These are phyloP conservation scores for Tricholaema leucomelas DNA, from an alignment of 2,113 vertebrate species.

Conservation along the genomic window DNA sequence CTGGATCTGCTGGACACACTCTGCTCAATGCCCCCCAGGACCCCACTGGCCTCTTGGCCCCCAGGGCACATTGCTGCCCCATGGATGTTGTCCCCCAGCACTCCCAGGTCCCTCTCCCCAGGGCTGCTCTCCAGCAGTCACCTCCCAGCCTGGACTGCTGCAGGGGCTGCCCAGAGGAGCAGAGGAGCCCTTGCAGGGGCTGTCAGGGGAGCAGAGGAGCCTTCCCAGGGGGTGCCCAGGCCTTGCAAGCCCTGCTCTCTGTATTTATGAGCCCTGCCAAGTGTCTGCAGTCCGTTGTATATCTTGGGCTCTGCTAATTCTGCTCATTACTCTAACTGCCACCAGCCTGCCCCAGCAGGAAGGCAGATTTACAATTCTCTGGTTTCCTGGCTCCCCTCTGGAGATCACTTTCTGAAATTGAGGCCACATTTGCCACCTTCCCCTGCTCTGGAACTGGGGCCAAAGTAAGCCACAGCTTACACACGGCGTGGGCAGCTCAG, in stretches of 20 bases:
- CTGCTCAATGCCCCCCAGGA: no score
- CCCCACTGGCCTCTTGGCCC: no score
- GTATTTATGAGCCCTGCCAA: slow-evolving; percentile 38
- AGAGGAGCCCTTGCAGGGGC: no score
- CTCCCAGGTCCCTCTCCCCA: no score
- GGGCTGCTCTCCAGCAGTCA: no score
- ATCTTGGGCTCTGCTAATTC: slow-evolving; percentile 41
- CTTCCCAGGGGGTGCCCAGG: slow-evolving; percentile 15
- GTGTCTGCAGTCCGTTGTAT: slow-evolving; percentile 37
- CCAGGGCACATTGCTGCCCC: no score
- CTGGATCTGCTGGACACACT: no score
- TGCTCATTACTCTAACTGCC: slow-evolving; percentile 61
- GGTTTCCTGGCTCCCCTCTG: slow-evolving; percentile 67
- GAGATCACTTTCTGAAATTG: slow-evolving; percentile 69
- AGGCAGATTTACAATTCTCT: slow-evolving; percentile 61
- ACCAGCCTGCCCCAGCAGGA: slow-evolving; percentile 60
- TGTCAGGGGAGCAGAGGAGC: slow-evolving; percentile 2
- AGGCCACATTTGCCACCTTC: slow-evolving; percentile 69
- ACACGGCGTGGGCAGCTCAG: slow-evolving; percentile 37
- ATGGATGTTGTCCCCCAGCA: no score
- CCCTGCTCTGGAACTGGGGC: slow-evolving; percentile 40
- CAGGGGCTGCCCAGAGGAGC: no score
- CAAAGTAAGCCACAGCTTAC: slow-evolving; percentile 60
- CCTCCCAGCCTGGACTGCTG: no score
- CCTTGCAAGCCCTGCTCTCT: slow-evolving; percentile 20